Evolutionary conservation across 2,888 invertebrate species (phyloP).

Genomic region (Drosophila macrothrix): DNA sequence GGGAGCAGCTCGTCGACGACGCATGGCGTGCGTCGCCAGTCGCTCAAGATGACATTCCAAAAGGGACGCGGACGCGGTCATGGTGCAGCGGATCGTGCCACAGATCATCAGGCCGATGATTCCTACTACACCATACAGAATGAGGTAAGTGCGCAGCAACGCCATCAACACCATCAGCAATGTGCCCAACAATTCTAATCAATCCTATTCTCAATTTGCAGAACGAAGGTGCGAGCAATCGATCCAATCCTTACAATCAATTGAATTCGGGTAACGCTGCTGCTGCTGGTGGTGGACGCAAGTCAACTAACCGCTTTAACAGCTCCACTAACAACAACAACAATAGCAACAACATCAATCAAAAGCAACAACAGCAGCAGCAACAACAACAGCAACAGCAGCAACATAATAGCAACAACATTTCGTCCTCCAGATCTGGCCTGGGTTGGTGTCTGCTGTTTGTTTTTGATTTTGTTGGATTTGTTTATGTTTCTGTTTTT

Average conservation of each 20-base stretch:
- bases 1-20: constrained; percentile 44
- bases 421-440: constrained; percentile 59
- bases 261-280: constrained; percentile 54
- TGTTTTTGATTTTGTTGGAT: constrained; percentile 22
- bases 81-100: constrained; percentile 83
- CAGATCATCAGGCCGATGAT: constrained; percentile 83
- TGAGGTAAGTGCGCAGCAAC: constrained; percentile 86
- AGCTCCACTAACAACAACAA: constrained; percentile 86
- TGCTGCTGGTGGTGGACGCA: constrained; percentile 86
- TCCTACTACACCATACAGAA: constrained; percentile 90
- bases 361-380: constrained; percentile 38
- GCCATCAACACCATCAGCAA: background rate
- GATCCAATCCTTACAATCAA: constrained; percentile 23
- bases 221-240: constrained; percentile 86
- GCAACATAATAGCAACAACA: constrained; percentile 28
- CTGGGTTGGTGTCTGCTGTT: constrained; percentile 84
- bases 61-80: constrained; percentile 88
- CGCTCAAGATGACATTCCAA: constrained; percentile 92
- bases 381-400: constrained; percentile 29
- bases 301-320: constrained; percentile 89
- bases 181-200: background rate
- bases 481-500: constrained; percentile 12
- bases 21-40: constrained; percentile 86
- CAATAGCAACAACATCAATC: constrained; percentile 36
- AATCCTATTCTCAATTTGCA: constrained; percentile 77